These are phyloP conservation scores for Dysmachus trigonus DNA, from an alignment of 2,888 invertebrate genomes.

Conservation along the genomic window DNA sequence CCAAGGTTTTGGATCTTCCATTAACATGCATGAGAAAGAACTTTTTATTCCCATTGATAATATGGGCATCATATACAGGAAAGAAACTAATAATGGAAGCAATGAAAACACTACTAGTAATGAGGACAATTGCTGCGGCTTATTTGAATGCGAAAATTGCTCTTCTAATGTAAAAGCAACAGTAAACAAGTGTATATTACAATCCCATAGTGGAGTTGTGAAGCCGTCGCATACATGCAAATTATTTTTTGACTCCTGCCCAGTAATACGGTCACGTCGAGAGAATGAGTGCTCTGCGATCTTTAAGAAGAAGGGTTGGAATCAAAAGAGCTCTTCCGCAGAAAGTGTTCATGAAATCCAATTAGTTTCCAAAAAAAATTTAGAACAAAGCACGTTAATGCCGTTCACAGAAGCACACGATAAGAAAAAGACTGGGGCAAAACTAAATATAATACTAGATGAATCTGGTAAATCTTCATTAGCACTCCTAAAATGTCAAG, in stretches of 20 bases:
- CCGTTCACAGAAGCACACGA: background rate
- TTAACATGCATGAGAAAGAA: background rate
- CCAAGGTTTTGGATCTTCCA: background rate
- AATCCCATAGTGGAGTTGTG: background rate
- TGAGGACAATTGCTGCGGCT: background rate
- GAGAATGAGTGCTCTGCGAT: background rate
- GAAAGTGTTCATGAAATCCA: background rate
- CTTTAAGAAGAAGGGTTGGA: background rate
- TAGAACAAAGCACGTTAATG: background rate
- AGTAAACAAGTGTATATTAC: too few species aligned
- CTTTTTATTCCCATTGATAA: background rate
- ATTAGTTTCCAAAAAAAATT: background rate
- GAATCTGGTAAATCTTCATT: conserved; percentile 15
- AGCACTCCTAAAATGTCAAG: background rate
- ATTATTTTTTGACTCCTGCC: background rate
- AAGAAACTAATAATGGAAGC: background rate
- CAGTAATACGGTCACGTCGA: background rate
- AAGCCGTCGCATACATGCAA: background rate
- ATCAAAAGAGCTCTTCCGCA: background rate
- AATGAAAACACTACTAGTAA: conserved; percentile 1
- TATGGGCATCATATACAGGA: background rate
- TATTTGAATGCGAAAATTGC: background rate
- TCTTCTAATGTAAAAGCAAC: background rate
- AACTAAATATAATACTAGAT: conserved; percentile 16
- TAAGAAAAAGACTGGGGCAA: background rate